These are phyloP conservation scores for Girardia tigrina DNA, from an alignment of 2,888 invertebrate species.

Conservation along the genomic window DNA sequence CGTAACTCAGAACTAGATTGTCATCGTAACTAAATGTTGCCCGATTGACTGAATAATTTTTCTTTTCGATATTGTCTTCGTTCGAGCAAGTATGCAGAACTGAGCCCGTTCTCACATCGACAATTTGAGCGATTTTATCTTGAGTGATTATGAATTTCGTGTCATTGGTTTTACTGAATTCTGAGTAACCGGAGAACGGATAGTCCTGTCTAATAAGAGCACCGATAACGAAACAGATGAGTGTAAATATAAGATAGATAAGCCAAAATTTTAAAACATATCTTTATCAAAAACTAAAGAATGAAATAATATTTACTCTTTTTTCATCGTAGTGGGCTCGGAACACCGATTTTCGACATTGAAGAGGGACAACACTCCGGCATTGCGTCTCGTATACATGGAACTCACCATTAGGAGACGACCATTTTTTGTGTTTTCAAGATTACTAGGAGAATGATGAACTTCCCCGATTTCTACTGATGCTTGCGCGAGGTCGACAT, in stretches of 20 bases:
- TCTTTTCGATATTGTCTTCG: neutral
- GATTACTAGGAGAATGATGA: neutral
- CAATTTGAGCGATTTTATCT: slow-evolving; percentile 4
- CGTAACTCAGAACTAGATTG: slow-evolving; percentile 82
- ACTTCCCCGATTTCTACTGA: slow-evolving; percentile 1
- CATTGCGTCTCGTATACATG: neutral
- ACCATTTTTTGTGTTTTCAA: slow-evolving; percentile 5
- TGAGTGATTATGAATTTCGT: slow-evolving; percentile 6
- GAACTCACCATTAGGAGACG: neutral
- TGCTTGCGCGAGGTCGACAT: neutral
- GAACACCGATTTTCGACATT: neutral
- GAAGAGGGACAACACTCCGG: neutral
- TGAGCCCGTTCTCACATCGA: neutral
- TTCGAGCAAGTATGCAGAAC: neutral
- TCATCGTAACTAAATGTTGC: slow-evolving; percentile 86
- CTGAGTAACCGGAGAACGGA: neutral
- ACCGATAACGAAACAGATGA: too few species aligned
- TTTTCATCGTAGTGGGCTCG: neutral
- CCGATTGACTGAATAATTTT: slow-evolving; percentile 56
- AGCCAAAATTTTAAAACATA: neutral
- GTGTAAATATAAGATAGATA: neutral
- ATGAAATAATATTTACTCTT: neutral
- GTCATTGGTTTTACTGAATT: neutral
- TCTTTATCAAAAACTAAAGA: too few species aligned
- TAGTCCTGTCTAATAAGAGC: too few species aligned